Base-by-base conservation (phyloP, 1,140 invertebrate genomes). In the Argopecten irradians region DNA sequence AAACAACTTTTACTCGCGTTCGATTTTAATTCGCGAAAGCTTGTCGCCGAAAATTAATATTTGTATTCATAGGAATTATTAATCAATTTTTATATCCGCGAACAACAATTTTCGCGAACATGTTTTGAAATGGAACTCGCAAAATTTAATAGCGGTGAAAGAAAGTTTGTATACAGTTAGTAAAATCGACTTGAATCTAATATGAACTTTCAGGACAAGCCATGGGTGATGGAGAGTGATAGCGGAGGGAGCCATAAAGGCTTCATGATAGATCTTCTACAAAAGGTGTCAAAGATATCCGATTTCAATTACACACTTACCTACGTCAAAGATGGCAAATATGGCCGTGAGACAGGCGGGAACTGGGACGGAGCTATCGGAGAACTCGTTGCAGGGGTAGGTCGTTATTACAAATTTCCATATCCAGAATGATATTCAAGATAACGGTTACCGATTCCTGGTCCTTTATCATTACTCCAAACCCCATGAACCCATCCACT, bases 311-410 rank as follows among this genome's bases (percentile, higher is more conserved):
- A 91, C 89, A 85, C 82, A 7, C 90, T 92, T 43, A 28, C 22
- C 13, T 39, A 83, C 16, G 82, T 85, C 7, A 83, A 28, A 16
- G 91, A 92, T 55, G 86, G 84, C 0, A 36, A 55, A 11, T 91
- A 89, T 43, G 92, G 92, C 19, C 5, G 16, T 22, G 34, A 87
- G 28, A 28, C 28, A 0, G 36, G 82, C 36, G 91, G 91, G 0
- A 35, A 13, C 0, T 93, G 92, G 92, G 89, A 22, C 36, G 92
- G 92, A 19, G 83, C 93, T 82, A 91, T 93, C 34, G 93, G 92
- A 14, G 91, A 93, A 28, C 83, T 93, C 13, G 41, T 91, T 5
- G 39, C 46, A 36, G 46, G 84, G 84, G 92, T 92, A 82, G 43
- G 87, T 88, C 28, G 7, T 0, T 71, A 5, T 5, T 71, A 8